Conservation (phyloP, 2,888 invertebrate genomes). For the Psylliodes chrysocephalus region DNA sequence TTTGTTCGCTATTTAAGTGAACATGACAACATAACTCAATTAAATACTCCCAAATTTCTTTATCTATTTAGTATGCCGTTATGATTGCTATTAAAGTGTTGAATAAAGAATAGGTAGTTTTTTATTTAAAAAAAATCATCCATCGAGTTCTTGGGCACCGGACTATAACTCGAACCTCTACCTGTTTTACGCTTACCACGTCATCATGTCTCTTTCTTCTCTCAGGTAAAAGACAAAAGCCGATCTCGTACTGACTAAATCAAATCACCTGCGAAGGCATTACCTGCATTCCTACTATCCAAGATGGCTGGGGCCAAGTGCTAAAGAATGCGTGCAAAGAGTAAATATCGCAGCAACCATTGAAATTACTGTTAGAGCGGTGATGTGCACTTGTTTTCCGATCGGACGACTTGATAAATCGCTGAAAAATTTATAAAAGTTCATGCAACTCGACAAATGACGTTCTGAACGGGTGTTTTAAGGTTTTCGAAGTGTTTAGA, state of each 20-base stretch:
- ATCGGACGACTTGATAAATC: constrained; percentile 37
- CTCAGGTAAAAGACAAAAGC: constrained; percentile 41
- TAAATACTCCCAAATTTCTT: too few relatives aligned
- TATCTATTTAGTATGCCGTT: too few relatives aligned
- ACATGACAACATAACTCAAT: too few relatives aligned
- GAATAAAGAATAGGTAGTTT: too few relatives aligned
- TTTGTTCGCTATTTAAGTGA: too few relatives aligned
- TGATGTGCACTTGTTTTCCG: constrained; percentile 52
- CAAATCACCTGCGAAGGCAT: constrained; percentile 46
- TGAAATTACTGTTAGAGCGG: constrained; percentile 54
- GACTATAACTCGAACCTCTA: constrained; percentile 6
- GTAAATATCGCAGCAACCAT: constrained; percentile 50
- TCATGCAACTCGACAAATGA: constrained; percentile 17
- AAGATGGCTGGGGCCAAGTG: constrained; percentile 57
- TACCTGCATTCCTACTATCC: constrained; percentile 59
- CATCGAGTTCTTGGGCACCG: background rate
- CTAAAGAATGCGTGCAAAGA: constrained; percentile 57
- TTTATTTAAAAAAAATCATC: too few relatives aligned
- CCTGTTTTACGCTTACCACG: constrained; percentile 35
- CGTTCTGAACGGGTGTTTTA: constrained; percentile 12
- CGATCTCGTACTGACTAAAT: constrained; percentile 41
- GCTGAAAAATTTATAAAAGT: constrained; percentile 30
- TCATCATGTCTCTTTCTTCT: constrained; percentile 36
- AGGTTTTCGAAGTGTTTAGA: constrained; percentile 17
- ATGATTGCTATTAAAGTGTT: too few relatives aligned